Base-by-base conservation (phyloP, 2,113 vertebrate species). In the Fregata magnificens region DNA sequence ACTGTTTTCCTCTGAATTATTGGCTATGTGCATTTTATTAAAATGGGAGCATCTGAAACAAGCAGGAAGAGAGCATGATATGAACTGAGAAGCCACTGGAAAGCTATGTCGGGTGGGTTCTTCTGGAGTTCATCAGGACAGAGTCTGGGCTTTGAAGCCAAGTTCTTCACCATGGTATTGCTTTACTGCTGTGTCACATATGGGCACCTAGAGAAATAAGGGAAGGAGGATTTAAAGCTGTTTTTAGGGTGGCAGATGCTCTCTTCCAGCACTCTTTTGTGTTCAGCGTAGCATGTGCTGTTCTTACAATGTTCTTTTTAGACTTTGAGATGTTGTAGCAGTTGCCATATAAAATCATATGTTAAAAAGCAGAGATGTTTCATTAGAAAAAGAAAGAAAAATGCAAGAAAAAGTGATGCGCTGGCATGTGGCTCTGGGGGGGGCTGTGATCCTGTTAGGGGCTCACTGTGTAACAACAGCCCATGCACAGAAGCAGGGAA, bases 401-500 rank as follows among this genome's bases (percentile, higher is more conserved):
- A 28, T 8, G 15, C 10, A n/a, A 9, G 10, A 47, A 50, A 12
- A 29, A 34, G 55, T 21, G 45, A 77, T 34, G 66, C 56, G 45
- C 28, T 71, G 52, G 47, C 9, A 11, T 38, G n/a, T 19, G 24
- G 25, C 2, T 1, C 26, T 13, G 29, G 2, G 25, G 17, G 28
- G n/a, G 34, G 7, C 36, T 45, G 70, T 34, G 49, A 58, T 44
- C 32, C 55, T 58, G 24, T 65, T n/a, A 52, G 20, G 29, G 44
- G 17, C 49, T 82, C 2, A 0, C 44, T 18, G 29, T 16, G 1
- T 28, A 32, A 28, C 22, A 53, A 28, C 56, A 77, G 13, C 44
- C 42, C 11, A 0, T 18, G n/a, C 7, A 4, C 0, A 3, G 31
- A 42, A 24, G 14, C 0, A 0, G n/a, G 31, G 42, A 44, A 11